These are phyloP conservation scores for Aphodius granarius DNA, from an alignment of 2,888 invertebrate species.

Conservation along the genomic window DNA sequence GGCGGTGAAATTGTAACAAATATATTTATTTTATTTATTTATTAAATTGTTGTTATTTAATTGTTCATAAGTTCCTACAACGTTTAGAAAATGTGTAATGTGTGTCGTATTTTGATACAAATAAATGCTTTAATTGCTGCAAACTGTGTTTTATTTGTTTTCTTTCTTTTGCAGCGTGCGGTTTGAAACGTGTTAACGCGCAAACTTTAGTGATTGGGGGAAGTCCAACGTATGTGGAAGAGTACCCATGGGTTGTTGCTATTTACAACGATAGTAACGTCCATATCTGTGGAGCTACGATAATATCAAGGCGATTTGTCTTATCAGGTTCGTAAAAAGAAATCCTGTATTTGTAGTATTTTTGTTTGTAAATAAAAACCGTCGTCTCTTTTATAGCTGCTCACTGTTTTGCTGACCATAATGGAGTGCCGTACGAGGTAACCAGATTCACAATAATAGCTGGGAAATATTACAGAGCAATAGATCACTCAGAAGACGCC, in stretches of 20 bases:
- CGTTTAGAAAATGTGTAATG: too few species aligned
- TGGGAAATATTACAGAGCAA: slow-evolving; percentile 45
- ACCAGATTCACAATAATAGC: slow-evolving; percentile 38
- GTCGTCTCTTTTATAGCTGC: slow-evolving; percentile 19
- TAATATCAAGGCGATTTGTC: slow-evolving; percentile 15
- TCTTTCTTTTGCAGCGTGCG: slow-evolving; percentile 11
- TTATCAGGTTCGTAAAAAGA: slow-evolving; percentile 19
- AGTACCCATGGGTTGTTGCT: slow-evolving; percentile 24
- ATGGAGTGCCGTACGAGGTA: slow-evolving; percentile 25
- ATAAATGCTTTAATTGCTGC: neutral
- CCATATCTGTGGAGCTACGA: slow-evolving; percentile 21
- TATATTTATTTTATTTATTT: neutral
- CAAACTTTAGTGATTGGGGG: slow-evolving; percentile 14
- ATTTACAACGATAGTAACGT: neutral
- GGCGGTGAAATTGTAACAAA: neutral
- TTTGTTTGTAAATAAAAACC: too few species aligned
- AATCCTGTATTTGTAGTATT: neutral
- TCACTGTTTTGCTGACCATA: slow-evolving; percentile 41
- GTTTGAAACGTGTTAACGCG: slow-evolving; percentile 12
- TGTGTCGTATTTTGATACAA: neutral
- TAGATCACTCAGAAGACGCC: slow-evolving; percentile 38
- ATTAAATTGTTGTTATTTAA: too few species aligned
- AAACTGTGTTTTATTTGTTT: neutral
- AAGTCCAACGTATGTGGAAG: neutral
- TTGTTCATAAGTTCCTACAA: too few species aligned